phyloP scores from a whole-genome alignment of 2,888 invertebrate genomes.

The Xanthia icteritia region DNA sequence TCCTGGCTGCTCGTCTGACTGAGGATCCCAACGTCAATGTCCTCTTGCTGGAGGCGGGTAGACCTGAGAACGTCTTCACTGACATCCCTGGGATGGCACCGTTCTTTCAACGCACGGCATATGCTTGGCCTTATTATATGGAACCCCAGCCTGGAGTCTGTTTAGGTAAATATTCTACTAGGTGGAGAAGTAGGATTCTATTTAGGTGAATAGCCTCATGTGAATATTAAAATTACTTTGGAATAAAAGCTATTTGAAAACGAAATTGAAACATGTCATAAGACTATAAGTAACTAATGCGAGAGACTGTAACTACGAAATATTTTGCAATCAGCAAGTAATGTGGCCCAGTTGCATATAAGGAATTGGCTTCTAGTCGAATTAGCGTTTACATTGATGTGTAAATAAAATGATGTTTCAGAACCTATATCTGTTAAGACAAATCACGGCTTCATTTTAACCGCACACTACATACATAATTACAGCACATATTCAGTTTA shows the following conservation, averaged over 20 bases:
- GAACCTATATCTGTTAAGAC: too few relatives aligned
- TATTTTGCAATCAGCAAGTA: neutral
- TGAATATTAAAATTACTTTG: neutral
- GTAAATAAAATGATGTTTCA: neutral
- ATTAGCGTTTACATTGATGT: neutral
- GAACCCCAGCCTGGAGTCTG: slow-evolving; percentile 90
- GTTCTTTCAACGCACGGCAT: slow-evolving; percentile 90
- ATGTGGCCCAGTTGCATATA: neutral
- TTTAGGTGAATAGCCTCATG: neutral
- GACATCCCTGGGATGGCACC: slow-evolving; percentile 90
- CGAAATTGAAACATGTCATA: too few relatives aligned
- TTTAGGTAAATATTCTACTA: slow-evolving; percentile 75
- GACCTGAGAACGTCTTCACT: slow-evolving; percentile 83
- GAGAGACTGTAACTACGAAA: neutral
- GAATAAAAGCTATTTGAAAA: too few relatives aligned
- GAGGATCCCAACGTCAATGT: slow-evolving; percentile 89
- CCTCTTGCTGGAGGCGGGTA: slow-evolving; percentile 91
- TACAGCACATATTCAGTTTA: neutral
- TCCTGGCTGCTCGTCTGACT: slow-evolving; percentile 87
- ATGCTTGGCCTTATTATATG: slow-evolving; percentile 91
- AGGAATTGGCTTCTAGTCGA: neutral
- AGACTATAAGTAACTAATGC: neutral
- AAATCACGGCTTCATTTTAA: neutral
- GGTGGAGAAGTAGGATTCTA: too few relatives aligned
- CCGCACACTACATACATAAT: neutral